phyloP scores from a whole-genome alignment of 2,888 invertebrate species.

The Pristionchus japonicus region DNA sequence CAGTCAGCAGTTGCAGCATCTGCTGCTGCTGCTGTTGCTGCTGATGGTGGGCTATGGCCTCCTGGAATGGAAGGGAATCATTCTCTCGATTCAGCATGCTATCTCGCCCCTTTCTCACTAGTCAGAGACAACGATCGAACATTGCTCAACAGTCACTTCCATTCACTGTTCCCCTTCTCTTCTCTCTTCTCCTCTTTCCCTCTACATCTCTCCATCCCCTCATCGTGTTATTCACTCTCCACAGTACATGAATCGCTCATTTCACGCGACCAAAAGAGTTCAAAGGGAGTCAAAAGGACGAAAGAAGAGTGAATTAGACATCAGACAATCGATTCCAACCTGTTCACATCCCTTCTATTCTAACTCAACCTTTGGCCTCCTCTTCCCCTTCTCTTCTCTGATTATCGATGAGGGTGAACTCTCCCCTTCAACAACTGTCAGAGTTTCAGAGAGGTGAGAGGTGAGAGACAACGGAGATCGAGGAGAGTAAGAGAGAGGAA shows the following conservation, averaged over 20 bases:
- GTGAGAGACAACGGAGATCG: background rate
- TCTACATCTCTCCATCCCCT: background rate
- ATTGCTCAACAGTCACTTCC: background rate
- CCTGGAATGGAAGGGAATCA: background rate
- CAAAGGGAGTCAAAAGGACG: background rate
- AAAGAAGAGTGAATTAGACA: background rate
- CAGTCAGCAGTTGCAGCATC: background rate
- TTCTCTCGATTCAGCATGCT: background rate
- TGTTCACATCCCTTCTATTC: background rate
- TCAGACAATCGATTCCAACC: background rate
- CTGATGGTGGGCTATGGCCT: slow-evolving; percentile 41
- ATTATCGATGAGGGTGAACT: background rate
- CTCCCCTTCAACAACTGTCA: slow-evolving; percentile 19
- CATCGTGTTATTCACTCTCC: slow-evolving; percentile 9
- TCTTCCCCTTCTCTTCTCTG: background rate
- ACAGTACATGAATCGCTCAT: slow-evolving; percentile 30
- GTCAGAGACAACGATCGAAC: background rate
- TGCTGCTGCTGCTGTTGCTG: slow-evolving; percentile 46
- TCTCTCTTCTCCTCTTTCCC: background rate
- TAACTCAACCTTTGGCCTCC: background rate
- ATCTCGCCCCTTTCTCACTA: background rate
- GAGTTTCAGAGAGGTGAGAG: background rate
- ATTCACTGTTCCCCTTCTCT: background rate
- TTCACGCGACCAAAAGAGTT: slow-evolving; percentile 19
- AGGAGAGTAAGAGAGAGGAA: slow-evolving; percentile 24